phyloP scores from a whole-genome alignment of 2,797 vertebrate genomes.

The Aselliscus stoliczkanus region DNA sequence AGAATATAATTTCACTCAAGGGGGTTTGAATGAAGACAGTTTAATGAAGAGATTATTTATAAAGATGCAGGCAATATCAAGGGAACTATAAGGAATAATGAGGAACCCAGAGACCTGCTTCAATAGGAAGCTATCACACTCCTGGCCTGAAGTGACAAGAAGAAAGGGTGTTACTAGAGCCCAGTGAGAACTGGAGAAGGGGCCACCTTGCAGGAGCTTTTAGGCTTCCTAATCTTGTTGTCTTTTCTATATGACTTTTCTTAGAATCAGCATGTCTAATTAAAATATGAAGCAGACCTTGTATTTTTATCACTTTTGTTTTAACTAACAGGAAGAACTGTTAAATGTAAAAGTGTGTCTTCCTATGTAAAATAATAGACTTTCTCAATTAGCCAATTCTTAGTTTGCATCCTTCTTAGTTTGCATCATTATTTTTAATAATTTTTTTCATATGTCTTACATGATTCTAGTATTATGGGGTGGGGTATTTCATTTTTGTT shows the following conservation, averaged over 20 bases:
- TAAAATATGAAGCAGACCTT: background rate
- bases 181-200: background rate
- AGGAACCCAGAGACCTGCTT: background rate
- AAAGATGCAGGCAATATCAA: background rate
- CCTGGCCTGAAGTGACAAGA: background rate
- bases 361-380: background rate
- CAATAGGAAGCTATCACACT: background rate
- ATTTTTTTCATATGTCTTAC: background rate
- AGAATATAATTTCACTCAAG: background rate
- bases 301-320: background rate
- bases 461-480: background rate
- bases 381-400: background rate
- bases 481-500: background rate
- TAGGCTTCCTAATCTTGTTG: background rate
- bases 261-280: background rate
- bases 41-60: background rate
- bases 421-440: background rate
- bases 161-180: background rate
- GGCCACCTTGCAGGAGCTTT: background rate
- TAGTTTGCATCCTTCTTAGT: background rate
- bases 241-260: background rate
- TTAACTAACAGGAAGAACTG: background rate
- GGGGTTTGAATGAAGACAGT: background rate
- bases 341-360: background rate
- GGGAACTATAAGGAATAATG: background rate